Evolutionary conservation across 1,140 invertebrate species (phyloP).

Genomic region (Uloborus diversus): DNA sequence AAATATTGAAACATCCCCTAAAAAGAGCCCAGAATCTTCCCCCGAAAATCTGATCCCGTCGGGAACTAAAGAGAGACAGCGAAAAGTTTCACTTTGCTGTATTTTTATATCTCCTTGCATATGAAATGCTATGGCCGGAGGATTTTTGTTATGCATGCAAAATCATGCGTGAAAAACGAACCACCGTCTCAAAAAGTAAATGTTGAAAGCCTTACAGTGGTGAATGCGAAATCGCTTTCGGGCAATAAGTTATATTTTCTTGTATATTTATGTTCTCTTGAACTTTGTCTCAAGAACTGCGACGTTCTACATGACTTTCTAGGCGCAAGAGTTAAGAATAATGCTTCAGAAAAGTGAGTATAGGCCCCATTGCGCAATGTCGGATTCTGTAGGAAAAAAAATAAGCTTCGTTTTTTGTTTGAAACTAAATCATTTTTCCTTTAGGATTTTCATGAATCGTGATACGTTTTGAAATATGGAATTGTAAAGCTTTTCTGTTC

Average conservation of each 20-base stretch:
- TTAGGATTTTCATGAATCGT: too few relatives aligned
- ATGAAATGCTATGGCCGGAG: slow-evolving; percentile 19
- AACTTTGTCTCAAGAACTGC: slow-evolving; percentile 11
- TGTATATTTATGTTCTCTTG: slow-evolving; percentile 9
- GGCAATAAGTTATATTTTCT: slow-evolving; percentile 30
- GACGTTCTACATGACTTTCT: not conserved
- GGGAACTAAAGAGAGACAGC: not conserved
- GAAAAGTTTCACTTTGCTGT: slow-evolving; percentile 26
- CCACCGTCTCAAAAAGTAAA: slow-evolving; percentile 43
- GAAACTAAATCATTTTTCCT: too few relatives aligned
- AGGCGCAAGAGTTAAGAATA: not conserved
- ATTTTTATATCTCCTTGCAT: slow-evolving; percentile 33
- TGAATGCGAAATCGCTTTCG: slow-evolving; percentile 24
- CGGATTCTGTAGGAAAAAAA: too few relatives aligned
- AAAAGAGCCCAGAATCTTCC: too few relatives aligned
- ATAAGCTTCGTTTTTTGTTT: too few relatives aligned
- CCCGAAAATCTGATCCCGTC: not conserved
- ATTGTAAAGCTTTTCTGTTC: too few relatives aligned
- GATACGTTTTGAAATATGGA: too few relatives aligned
- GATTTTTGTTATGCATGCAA: slow-evolving; percentile 50
- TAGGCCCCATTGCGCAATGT: not conserved
- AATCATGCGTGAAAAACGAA: slow-evolving; percentile 52
- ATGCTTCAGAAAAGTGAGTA: not conserved
- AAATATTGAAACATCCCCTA: too few relatives aligned
- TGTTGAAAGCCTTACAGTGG: slow-evolving; percentile 17